These are phyloP conservation scores for Hemitrygon akajei DNA, from an alignment of 2,797 vertebrate genomes.

Conservation along the genomic window DNA sequence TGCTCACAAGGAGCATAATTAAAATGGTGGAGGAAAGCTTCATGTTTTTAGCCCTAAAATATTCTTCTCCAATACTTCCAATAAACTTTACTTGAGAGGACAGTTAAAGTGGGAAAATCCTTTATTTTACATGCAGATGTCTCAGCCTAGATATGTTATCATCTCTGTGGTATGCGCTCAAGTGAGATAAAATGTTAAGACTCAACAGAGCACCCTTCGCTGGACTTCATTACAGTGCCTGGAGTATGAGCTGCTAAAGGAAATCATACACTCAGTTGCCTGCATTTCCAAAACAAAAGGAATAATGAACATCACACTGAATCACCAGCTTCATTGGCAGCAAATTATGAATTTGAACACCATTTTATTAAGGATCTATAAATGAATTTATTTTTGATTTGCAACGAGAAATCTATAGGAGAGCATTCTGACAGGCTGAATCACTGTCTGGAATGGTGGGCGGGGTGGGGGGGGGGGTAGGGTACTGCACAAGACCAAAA, in stretches of 20 bases:
- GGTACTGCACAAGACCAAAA: too few relatives aligned
- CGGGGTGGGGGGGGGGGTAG: too few relatives aligned
- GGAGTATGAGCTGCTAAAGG: neutral
- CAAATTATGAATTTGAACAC: neutral
- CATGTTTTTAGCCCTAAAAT: neutral
- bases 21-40: neutral
- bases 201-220: neutral
- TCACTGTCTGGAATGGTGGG: too few relatives aligned
- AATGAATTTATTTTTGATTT: neutral
- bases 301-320: neutral
- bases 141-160: neutral
- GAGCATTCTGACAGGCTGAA: too few relatives aligned
- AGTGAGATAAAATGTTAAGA: neutral
- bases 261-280: neutral
- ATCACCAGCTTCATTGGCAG: neutral
- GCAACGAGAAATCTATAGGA: neutral
- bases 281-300: neutral
- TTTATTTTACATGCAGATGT: neutral
- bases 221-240: neutral
- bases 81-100: neutral
- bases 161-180: neutral
- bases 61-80: neutral
- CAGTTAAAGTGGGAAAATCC: too few relatives aligned
- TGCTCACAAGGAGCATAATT: neutral
- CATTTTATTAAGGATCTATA: neutral